Evolutionary conservation across 2,888 invertebrate species (phyloP).

Genomic region (Bimastos eiseni): DNA sequence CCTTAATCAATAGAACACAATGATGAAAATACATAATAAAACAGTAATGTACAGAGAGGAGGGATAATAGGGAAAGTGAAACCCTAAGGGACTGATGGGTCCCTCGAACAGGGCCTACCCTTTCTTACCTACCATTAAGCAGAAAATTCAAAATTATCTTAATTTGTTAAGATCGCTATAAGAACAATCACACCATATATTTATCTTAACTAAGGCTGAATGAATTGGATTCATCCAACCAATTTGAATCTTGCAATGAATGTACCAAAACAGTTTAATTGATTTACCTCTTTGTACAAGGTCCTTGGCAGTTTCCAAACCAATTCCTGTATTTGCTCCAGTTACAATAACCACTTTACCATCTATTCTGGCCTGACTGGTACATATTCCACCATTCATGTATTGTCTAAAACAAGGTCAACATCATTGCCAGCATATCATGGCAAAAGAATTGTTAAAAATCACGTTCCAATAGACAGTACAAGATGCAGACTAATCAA

Average conservation of each 20-base stretch:
- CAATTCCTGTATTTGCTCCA: conserved; percentile 58
- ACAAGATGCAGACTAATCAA: neutral
- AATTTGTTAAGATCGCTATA: too few relatives aligned
- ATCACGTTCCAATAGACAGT: neutral
- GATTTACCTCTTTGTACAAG: conserved; percentile 50
- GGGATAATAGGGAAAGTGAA: too few relatives aligned
- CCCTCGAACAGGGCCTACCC: too few relatives aligned
- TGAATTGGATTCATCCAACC: neutral
- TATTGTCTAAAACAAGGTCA: conserved; percentile 18
- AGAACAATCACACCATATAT: neutral
- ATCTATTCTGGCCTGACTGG: conserved; percentile 47
- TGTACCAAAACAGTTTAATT: neutral
- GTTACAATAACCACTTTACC: conserved; percentile 57
- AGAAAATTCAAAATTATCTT: too few relatives aligned
- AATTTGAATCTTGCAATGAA: neutral
- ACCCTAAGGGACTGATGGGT: too few relatives aligned
- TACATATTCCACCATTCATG: conserved; percentile 43
- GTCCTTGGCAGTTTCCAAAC: conserved; percentile 55
- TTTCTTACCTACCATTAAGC: too few relatives aligned
- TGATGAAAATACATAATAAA: too few relatives aligned
- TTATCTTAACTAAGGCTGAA: neutral
- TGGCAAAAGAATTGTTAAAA: neutral
- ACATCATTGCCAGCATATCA: neutral
- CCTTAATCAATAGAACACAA: too few relatives aligned
- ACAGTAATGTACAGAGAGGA: too few relatives aligned